phyloP scores from a whole-genome alignment of 2,113 vertebrate genomes.

The Dermatemys mawii region DNA sequence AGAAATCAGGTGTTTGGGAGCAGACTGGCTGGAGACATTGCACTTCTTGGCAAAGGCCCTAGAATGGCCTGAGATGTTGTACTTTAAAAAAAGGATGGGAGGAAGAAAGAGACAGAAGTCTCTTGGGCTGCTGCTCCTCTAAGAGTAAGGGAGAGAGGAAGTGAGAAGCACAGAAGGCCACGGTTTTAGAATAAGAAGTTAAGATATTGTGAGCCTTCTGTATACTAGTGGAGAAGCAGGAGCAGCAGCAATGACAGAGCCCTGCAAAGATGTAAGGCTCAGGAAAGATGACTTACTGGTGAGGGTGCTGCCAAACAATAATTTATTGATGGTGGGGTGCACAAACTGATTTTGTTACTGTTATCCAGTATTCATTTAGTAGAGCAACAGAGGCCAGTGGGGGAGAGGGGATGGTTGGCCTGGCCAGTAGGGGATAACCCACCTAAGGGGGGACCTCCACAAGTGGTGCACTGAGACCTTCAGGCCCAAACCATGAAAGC shows the following conservation, averaged over 20 bases:
- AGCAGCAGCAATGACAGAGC: not conserved
- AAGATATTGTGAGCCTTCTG: not conserved
- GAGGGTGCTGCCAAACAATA: not conserved
- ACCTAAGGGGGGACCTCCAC: not conserved
- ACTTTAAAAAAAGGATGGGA: not conserved
- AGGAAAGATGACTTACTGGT: not conserved
- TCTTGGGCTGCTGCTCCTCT: not conserved
- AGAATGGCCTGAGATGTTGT: not conserved
- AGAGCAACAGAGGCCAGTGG: not conserved
- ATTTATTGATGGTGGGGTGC: not conserved
- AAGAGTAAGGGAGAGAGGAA: not conserved
- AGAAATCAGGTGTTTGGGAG: not conserved
- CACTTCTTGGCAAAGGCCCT: not conserved
- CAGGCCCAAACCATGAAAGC: not conserved
- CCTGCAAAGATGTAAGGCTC: not conserved
- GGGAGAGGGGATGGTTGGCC: not conserved
- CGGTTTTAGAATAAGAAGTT: not conserved
- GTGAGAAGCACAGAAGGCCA: not conserved
- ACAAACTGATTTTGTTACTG: too few species aligned
- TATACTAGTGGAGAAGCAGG: not conserved
- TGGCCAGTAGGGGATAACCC: not conserved
- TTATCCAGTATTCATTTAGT: too few species aligned
- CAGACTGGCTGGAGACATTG: not conserved
- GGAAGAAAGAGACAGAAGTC: not conserved
- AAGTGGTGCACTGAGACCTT: not conserved